Base-by-base conservation (phyloP, 2,113 vertebrate species). In the Pangasianodon gigas region DNA sequence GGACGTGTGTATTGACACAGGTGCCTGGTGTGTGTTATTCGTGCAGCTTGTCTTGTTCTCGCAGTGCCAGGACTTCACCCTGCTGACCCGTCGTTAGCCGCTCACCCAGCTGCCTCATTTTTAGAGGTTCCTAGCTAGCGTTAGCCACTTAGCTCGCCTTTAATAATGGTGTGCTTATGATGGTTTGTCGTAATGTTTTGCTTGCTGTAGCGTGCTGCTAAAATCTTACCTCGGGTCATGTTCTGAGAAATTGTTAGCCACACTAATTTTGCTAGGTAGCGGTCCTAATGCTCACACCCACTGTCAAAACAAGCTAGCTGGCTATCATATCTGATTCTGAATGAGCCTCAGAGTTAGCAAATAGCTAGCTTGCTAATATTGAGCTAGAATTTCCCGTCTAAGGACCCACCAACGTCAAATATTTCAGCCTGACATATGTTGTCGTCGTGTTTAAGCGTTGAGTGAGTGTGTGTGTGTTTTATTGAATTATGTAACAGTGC, bases 261-360 rank as follows among this genome's bases (percentile, higher is more conserved):
- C 7, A 3, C 3, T 56, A 6, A 77, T 77, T 77, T 85, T 7
- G 29, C 19, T 14, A 21, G 26, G 32, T 51, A 21, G 41, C 56
- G 65, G n/a, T 86, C 26, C 14, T 52, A 44, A 67, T 56, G 88
- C 88, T 89, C 44, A 18, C 51, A 86, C 75, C 51, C 71, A 37
- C 89, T 86, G 89, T 86, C 74, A 87, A 58, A 87, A 71, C 56
- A 56, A 58, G 79, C 79, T 67, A 79, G 29, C 88, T 80, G 74
- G 44, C 58, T 83, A 46, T 54, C 46, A 67, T 7, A 48, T 29
- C 44, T 18, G 18, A 14, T 75, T 84, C 51, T 84, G 52, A 89
- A 77, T 89, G 67, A 89, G 41, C 81, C 67, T 21, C 0, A 24
- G n/a, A 4, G 46, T 81, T 74, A 89, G 62, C 32, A 32, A 16